phyloP scores from a whole-genome alignment of 2,797 vertebrate genomes.

The Mionectes olivaceus region DNA sequence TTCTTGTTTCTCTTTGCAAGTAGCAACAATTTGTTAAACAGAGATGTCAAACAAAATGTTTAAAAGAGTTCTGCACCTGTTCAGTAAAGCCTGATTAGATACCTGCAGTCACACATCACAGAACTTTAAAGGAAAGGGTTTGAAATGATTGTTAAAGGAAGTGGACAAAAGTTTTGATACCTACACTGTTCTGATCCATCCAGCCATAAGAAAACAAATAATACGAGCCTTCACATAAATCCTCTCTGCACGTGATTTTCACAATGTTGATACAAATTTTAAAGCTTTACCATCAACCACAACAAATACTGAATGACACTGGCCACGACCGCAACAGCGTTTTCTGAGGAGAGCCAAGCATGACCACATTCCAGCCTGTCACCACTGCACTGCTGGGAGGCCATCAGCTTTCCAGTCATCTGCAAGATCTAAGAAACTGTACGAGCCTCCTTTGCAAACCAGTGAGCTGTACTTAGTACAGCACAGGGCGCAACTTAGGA shows the following conservation, averaged over 20 bases:
- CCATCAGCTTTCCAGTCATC: background rate
- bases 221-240: background rate
- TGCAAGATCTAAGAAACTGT: background rate
- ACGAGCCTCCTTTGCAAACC: background rate
- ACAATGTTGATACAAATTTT: background rate
- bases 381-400: background rate
- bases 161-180: background rate
- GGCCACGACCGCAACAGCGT: background rate
- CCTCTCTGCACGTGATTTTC: background rate
- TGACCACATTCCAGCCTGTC: background rate
- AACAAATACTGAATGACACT: background rate
- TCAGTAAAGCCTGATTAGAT: background rate
- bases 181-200: background rate
- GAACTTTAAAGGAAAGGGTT: background rate
- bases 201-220: background rate
- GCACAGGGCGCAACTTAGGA: background rate
- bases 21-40: background rate
- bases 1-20: background rate
- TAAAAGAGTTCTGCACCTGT: background rate
- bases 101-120: background rate
- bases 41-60: background rate
- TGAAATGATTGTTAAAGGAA: background rate
- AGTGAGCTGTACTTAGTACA: background rate
- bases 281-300: background rate
- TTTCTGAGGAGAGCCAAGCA: background rate